A percentile compares a stretch with the other conserved stretches of the same genome.
These are phyloP conservation scores for Cranoglanis bouderius DNA, from an alignment of 2,113 vertebrate genomes.

Conservation along the genomic window DNA sequence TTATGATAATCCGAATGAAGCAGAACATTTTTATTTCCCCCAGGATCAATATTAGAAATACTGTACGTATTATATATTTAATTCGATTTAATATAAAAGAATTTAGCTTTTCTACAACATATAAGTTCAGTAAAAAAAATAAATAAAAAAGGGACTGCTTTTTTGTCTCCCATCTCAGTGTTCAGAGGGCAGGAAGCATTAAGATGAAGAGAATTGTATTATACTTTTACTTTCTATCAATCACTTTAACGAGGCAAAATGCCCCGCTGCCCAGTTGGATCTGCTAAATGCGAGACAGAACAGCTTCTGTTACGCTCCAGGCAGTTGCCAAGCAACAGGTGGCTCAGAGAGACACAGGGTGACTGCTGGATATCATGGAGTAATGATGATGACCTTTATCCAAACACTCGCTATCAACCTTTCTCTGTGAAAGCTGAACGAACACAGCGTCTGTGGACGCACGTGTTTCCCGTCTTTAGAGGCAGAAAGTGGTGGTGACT, in stretches of 20 bases:
- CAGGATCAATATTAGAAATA: neutral
- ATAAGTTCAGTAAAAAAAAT: neutral
- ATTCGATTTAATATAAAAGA: neutral
- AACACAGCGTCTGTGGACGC: conserved; percentile 4
- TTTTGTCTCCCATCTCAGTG: neutral
- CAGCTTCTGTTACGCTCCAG: conserved; percentile 18
- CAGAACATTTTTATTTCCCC: neutral
- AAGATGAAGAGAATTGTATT: neutral
- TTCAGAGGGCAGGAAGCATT: neutral
- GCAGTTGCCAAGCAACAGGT: conserved; percentile 55
- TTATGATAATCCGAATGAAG: neutral
- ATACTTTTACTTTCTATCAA: conserved; percentile 1
- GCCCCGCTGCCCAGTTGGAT: neutral
- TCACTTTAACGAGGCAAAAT: conserved; percentile 24
- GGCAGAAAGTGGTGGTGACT: conserved; percentile 83
- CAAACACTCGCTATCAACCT: conserved; percentile 26
- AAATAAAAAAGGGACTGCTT: neutral
- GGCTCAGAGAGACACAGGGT: conserved; percentile 22
- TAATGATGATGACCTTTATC: conserved; percentile 54
- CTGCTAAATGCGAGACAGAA: neutral
- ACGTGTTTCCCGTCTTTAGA: conserved; percentile 65
- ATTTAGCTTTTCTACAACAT: neutral
- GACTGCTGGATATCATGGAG: conserved; percentile 34
- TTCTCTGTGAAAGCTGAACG: conserved; percentile 5
- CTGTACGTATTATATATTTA: neutral